Conservation (phyloP, 2,888 invertebrate genomes). For the Drosophila eohydei region DNA sequence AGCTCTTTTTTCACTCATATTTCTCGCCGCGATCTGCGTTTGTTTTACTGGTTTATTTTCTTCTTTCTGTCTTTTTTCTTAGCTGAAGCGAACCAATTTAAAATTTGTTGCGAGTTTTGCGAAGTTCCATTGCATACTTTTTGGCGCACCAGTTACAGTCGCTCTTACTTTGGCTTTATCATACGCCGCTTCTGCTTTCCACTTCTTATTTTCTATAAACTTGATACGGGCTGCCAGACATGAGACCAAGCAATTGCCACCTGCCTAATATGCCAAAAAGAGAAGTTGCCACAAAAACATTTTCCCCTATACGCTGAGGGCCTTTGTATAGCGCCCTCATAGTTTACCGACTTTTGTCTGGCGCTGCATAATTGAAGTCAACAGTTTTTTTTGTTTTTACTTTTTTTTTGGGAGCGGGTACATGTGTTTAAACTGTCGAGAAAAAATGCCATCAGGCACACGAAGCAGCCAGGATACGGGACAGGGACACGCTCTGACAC, state of each 20-base stretch:
- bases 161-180: background rate
- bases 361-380: conserved; percentile 70
- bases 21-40: conserved; percentile 44
- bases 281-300: conserved; percentile 26
- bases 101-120: conserved; percentile 76
- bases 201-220: conserved; percentile 38
- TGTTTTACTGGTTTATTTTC: conserved; percentile 9
- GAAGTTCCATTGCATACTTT: conserved; percentile 63
- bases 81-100: conserved; percentile 70
- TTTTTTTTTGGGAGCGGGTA: conserved; percentile 36
- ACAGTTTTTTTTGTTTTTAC: conserved; percentile 34
- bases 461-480: conserved; percentile 27
- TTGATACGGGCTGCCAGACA: conserved; percentile 64
- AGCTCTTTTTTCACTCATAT: conserved; percentile 71
- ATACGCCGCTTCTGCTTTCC: conserved; percentile 10
- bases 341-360: conserved; percentile 62
- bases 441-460: conserved; percentile 51
- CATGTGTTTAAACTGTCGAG: conserved; percentile 77
- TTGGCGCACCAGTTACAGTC: conserved; percentile 42
- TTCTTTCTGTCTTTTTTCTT: conserved; percentile 26
- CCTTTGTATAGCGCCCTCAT: conserved; percentile 44
- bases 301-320: conserved; percentile 3
- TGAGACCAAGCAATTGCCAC: conserved; percentile 61
- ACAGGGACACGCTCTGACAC: conserved; percentile 70
- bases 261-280: conserved; percentile 47